Evolutionary conservation across 92 coral and sea anemone species (phyloP), one percentile per base, ranked within the genome.

Genomic region (Micromussa lordhowensis): DNA sequence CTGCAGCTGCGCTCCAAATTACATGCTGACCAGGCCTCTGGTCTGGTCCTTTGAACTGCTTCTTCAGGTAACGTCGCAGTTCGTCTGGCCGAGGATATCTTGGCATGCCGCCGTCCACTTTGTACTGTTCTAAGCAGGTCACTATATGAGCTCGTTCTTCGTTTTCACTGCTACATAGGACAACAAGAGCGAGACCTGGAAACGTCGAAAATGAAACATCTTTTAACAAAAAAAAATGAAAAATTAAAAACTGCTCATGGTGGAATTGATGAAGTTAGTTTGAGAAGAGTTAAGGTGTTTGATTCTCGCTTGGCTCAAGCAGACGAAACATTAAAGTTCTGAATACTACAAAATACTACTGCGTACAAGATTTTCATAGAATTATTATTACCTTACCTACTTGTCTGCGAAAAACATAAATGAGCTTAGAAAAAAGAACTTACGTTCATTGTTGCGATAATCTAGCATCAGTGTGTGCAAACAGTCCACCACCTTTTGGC

Each of bases 101-200:
- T 10, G 95, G 95, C 5, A 92, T 88, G 21, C 87, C 94, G 40
- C 87, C 94, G 38, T 79, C 75, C 54, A 87, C 83, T 73, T 84
- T 85, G 90, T 80, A 94, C 86, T 94, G 88, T 35, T 92, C 96
- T 76, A 94, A 31, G 40, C 93, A 89, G 8, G 96, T 90, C 31
- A 90, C 92, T 19, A 94, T 84, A 78, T 92, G 92, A 59, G 96
- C 87, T 44, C 91, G 91, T 89, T 94, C 96, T 83, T 95, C 98
- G 30, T 96, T 96, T 81, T 96, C 98, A 5, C 82, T 81, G 80
- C 96, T 92, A 84, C 96, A 96, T 32, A 96, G 44, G 77, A 96
- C 83, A 15, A 91, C 94, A 12, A 96, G 86, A 51, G 90, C 93
- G 68, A 72, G 86, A 18, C 83, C 98, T 96, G 63, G 61, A 87